phyloP scores from a whole-genome alignment of 2,888 invertebrate species.

The Iphiclides podalirius region DNA sequence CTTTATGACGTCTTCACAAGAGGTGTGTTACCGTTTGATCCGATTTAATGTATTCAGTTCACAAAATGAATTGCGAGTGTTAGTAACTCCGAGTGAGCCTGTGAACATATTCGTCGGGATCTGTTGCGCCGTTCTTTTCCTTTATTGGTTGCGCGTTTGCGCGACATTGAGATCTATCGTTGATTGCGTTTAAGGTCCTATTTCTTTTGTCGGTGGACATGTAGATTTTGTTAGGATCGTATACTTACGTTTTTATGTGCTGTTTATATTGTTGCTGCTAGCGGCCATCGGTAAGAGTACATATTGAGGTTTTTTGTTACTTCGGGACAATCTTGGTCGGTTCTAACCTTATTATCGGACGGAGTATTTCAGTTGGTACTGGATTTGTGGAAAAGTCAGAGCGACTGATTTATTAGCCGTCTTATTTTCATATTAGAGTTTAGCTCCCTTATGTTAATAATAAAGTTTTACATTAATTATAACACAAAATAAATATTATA shows the following conservation, averaged over 20 bases:
- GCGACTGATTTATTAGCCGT: too few relatives aligned
- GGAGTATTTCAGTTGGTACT: conserved; percentile 10
- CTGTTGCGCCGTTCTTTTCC: conserved; percentile 71
- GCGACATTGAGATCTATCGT: conserved; percentile 53
- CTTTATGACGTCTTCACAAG: conserved; percentile 47
- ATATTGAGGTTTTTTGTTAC: conserved; percentile 55
- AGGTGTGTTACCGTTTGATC: conserved; percentile 59
- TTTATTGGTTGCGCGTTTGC: conserved; percentile 63
- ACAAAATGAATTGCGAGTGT: conserved; percentile 80
- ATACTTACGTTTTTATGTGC: conserved; percentile 60
- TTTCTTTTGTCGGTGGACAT: conserved; percentile 47
- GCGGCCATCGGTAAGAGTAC: conserved; percentile 47
- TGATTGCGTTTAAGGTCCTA: conserved; percentile 55
- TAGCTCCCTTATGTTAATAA: too few relatives aligned
- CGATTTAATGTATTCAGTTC: conserved; percentile 75
- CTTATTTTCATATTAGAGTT: background rate
- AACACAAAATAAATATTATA: too few relatives aligned
- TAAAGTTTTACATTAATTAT: too few relatives aligned
- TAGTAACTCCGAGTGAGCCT: conserved; percentile 78
- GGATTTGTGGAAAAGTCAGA: too few relatives aligned
- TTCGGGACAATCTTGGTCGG: conserved; percentile 48
- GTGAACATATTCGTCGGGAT: conserved; percentile 77
- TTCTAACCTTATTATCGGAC: conserved; percentile 21
- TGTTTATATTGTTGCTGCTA: conserved; percentile 57
- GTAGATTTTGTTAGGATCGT: conserved; percentile 50